These are phyloP conservation scores for Odocoileus virginianus DNA, from an alignment of 2,113 vertebrate genomes.

Conservation along the genomic window DNA sequence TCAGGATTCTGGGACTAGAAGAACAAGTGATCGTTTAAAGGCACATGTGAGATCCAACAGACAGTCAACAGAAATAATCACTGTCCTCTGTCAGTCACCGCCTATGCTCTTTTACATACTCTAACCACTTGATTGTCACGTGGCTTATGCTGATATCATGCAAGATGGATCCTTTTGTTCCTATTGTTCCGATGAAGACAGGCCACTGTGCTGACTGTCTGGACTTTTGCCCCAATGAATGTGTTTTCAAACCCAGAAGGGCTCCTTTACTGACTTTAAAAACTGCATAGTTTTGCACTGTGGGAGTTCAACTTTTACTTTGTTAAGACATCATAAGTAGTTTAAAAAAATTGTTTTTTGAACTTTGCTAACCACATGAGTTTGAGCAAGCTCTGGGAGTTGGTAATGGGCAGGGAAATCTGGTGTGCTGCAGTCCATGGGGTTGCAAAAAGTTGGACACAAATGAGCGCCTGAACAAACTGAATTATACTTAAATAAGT, in stretches of 20 bases:
- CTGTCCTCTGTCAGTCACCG: not conserved
- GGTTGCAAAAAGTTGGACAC: not conserved
- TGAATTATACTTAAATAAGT: not conserved
- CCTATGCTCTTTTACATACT: not conserved
- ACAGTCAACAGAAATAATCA: not conserved
- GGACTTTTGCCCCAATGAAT: not conserved
- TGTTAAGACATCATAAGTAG: not conserved
- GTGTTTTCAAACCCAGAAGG: not conserved
- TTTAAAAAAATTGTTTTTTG: not conserved
- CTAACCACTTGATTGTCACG: not conserved
- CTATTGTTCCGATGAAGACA: not conserved
- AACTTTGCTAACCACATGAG: not conserved
- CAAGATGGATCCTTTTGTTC: not conserved
- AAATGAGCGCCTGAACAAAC: not conserved
- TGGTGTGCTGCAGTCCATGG: not conserved
- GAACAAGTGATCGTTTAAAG: not conserved
- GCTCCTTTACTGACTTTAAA: not conserved
- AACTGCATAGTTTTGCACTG: not conserved
- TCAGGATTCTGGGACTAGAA: not conserved
- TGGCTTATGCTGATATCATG: not conserved
- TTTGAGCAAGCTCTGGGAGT: not conserved
- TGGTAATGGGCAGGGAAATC: not conserved
- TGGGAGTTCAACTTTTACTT: not conserved
- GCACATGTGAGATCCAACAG: not conserved
- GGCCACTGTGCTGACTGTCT: not conserved